Evolutionary conservation across 2,113 vertebrate genomes (phyloP), one percentile per base, ranked within the genome.

Genomic region (Eublepharis macularius): DNA sequence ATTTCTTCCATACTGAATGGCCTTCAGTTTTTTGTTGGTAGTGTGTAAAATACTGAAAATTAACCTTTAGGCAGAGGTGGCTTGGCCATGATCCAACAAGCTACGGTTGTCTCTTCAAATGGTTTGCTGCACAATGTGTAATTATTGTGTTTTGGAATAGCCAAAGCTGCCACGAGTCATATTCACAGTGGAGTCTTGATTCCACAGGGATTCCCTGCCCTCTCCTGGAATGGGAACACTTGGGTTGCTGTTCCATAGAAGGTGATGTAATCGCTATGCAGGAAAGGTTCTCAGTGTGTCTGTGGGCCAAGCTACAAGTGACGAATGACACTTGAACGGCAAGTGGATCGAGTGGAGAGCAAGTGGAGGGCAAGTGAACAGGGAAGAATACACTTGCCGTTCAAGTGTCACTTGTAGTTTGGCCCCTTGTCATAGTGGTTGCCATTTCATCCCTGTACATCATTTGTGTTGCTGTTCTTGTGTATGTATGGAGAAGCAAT

Each of bases 361-460:
- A n/a, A n/a, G n/a, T n/a, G n/a, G n/a, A n/a, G n/a, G n/a, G n/a
- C n/a, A n/a, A n/a, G n/a, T n/a, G n/a, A n/a, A n/a, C n/a, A n/a
- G n/a, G n/a, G n/a, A n/a, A n/a, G n/a, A n/a, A n/a, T n/a, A n/a
- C n/a, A n/a, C n/a, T n/a, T n/a, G n/a, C n/a, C n/a, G n/a, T n/a
- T n/a, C n/a, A n/a, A n/a, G n/a, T n/a, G n/a, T n/a, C n/a, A n/a
- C n/a, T n/a, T n/a, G n/a, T n/a, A n/a, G n/a, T n/a, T n/a, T n/a
- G n/a, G n/a, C n/a, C n/a, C n/a, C n/a, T n/a, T n/a, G n/a, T 73
- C 76, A 74, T 17, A 69, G 0, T 0, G 51, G 82, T 49, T 21
- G 49, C 4, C 0, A 0, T 29, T 32, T 21, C 11, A 51, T 45
- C 83, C 81, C 32, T 47, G 43, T 69, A 80, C 72, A 0, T 0